Percentiles rank a stretch among this genome's conserved stretches.
These are phyloP conservation scores for Dynastes tityus DNA, from an alignment of 2,888 invertebrate species.

Conservation along the genomic window DNA sequence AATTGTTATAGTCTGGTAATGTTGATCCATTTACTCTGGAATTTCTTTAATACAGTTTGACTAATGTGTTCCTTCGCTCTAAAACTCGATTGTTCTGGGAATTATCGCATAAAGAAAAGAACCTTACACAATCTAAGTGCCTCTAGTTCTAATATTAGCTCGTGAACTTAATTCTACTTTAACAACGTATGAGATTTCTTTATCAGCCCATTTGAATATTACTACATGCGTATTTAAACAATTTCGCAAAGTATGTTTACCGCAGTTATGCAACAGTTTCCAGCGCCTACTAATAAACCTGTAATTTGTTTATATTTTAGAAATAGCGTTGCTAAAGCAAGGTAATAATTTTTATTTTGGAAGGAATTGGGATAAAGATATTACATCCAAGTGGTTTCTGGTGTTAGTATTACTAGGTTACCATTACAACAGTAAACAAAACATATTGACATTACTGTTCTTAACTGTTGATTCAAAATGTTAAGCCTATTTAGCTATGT, in stretches of 20 bases:
- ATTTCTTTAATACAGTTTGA: background rate
- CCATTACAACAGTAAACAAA: too few relatives aligned
- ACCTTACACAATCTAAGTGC: background rate
- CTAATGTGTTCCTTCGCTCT: background rate
- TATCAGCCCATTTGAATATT: background rate
- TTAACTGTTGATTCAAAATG: too few relatives aligned
- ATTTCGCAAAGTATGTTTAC: slow-evolving; percentile 24
- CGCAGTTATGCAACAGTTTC: background rate
- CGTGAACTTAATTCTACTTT: background rate
- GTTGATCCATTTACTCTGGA: slow-evolving; percentile 12
- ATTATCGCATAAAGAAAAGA: background rate
- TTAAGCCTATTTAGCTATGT: too few relatives aligned
- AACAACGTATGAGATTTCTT: background rate
- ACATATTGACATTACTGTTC: too few relatives aligned
- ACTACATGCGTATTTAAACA: background rate
- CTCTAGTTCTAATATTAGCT: background rate
- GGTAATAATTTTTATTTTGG: too few relatives aligned
- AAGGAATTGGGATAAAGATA: too few relatives aligned
- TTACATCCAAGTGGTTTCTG: too few relatives aligned
- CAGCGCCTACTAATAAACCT: too few relatives aligned
- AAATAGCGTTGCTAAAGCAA: too few relatives aligned
- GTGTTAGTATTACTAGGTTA: too few relatives aligned
- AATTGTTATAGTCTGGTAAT: slow-evolving; percentile 15
- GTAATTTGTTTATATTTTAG: too few relatives aligned
- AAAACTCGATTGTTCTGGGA: background rate